Conservation (phyloP, 2,797 vertebrate genomes). For the Lateolabrax maculatus region DNA sequence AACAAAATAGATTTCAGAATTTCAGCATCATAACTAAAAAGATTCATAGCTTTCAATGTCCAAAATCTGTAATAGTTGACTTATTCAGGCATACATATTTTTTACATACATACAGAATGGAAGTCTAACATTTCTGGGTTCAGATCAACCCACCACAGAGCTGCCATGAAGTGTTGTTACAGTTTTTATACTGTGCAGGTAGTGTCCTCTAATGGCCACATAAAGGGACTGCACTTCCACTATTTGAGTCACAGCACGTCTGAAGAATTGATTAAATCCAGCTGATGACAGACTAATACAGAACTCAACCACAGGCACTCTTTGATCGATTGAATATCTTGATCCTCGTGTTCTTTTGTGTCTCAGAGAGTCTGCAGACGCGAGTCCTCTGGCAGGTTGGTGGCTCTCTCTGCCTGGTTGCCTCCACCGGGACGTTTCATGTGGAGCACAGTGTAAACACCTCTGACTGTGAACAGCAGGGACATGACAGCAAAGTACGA, state of each 20-base stretch:
- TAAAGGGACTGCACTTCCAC: constrained; percentile 12
- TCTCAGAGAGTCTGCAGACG: not conserved
- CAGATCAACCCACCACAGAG: not conserved
- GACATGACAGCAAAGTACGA: constrained; percentile 55
- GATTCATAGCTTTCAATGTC: not conserved
- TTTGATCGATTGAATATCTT: not conserved
- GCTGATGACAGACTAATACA: not conserved
- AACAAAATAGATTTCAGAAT: not conserved
- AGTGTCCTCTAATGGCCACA: constrained; percentile 70
- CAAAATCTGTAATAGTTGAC: not conserved
- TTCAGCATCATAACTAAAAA: not conserved
- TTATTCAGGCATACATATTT: not conserved
- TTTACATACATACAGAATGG: not conserved
- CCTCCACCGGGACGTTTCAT: not conserved
- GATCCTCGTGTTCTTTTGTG: not conserved
- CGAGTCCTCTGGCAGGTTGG: constrained; percentile 20
- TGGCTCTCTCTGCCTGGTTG: constrained; percentile 18
- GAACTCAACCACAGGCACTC: not conserved
- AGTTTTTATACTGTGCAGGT: constrained; percentile 18
- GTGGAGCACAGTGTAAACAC: constrained; percentile 33
- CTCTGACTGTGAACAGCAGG: constrained; percentile 69
- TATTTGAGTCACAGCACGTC: not conserved
- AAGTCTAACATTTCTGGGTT: not conserved
- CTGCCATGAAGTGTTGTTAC: rapidly evolving
- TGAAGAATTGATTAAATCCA: not conserved